Percentiles rank a stretch among this genome's conserved stretches.
phyloP scores from a whole-genome alignment of 2,888 invertebrate genomes.

The Drosophila sordidapex region DNA sequence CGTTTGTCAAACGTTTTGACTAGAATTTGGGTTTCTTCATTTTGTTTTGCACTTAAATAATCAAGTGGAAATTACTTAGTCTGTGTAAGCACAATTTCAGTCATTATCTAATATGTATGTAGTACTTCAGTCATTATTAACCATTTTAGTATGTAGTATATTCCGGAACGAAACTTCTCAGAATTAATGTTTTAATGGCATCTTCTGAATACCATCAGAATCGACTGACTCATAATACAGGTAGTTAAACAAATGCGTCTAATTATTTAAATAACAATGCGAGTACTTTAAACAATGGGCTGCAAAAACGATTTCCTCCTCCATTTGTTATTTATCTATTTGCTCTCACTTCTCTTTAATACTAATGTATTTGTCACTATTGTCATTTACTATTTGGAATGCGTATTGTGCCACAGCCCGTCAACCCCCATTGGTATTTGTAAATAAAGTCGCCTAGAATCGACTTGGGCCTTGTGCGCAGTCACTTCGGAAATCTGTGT shows the following conservation, averaged over 20 bases:
- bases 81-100: not conserved
- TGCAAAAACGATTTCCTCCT: conserved; percentile 32
- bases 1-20: conserved; percentile 35
- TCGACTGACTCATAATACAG: not conserved
- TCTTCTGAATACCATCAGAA: not conserved
- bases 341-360: conserved; percentile 29
- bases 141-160: not conserved
- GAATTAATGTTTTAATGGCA: conserved; percentile 5
- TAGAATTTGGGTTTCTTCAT: not conserved
- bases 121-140: not conserved
- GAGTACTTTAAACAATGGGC: conserved; percentile 49
- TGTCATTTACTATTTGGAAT: conserved; percentile 41
- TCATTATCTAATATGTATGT: conserved; percentile 5
- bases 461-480: conserved; percentile 36
- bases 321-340: conserved; percentile 35
- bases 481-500: conserved; percentile 44
- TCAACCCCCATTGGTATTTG: conserved; percentile 13
- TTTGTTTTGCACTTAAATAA: conserved; percentile 1
- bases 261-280: conserved; percentile 55
- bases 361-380: conserved; percentile 48
- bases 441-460: conserved; percentile 52
- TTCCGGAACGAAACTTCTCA: conserved; percentile 1
- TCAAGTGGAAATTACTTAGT: not conserved
- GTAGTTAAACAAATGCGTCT: conserved; percentile 36
- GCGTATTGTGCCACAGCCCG: conserved; percentile 19